Conservation (phyloP, 1,140 invertebrate species). For the Orchesella cincta region DNA sequence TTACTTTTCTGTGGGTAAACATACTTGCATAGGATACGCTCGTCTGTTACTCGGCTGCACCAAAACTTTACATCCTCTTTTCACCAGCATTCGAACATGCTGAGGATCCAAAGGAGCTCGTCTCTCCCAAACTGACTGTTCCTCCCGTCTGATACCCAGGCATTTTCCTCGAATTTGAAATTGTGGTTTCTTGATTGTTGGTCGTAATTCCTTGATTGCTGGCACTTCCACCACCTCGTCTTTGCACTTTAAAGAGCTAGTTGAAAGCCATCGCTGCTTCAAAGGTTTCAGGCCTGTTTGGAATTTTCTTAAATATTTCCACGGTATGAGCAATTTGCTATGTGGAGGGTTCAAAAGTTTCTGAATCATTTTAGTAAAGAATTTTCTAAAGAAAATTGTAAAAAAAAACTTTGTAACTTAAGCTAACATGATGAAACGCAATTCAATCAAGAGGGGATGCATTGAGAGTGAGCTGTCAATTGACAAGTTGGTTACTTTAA, state of each 20-base stretch:
- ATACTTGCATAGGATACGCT: constrained; percentile 96
- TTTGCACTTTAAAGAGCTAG: not conserved
- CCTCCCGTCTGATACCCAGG: constrained; percentile 86
- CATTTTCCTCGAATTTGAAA: constrained; percentile 59
- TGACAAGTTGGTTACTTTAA: too few relatives aligned
- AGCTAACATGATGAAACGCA: too few relatives aligned
- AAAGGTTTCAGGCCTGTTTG: not conserved
- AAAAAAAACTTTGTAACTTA: too few relatives aligned
- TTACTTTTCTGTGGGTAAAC: too few relatives aligned
- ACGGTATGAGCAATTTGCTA: not conserved
- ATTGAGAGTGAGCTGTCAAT: too few relatives aligned
- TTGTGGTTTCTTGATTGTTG: not conserved
- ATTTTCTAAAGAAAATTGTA: not conserved
- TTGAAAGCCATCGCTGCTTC: too few relatives aligned
- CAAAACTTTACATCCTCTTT: constrained; percentile 87
- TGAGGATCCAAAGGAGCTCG: constrained; percentile 88
- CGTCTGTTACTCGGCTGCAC: constrained; percentile 97
- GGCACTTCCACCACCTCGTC: constrained; percentile 13
- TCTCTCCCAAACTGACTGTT: constrained; percentile 97
- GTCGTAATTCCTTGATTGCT: constrained; percentile 3
- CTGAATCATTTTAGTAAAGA: not conserved
- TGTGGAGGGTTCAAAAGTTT: not conserved
- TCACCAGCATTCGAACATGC: constrained; percentile 84
- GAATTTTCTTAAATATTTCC: not conserved
- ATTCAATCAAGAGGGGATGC: too few relatives aligned